phyloP scores from a whole-genome alignment of 2,113 vertebrate genomes.

The Periophthalmodon schlosseri region DNA sequence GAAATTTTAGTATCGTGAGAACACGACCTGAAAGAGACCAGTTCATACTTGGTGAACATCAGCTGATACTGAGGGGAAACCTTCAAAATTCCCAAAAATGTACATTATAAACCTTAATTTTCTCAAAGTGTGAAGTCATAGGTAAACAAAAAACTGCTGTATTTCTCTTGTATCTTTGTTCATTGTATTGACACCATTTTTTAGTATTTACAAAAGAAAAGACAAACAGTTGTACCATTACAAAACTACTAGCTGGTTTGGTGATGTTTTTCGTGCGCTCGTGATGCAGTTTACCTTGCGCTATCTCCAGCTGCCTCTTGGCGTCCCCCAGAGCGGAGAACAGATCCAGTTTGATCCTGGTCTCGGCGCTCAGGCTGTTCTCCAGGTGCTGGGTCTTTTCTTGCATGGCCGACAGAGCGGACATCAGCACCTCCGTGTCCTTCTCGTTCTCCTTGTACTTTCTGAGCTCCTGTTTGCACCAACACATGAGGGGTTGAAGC shows the following conservation, averaged over 20 bases:
- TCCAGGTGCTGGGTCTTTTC: conserved; percentile 99
- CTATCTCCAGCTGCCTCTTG: conserved; percentile 97
- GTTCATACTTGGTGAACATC: too few relatives aligned
- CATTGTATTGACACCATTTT: too few relatives aligned
- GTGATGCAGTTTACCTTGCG: conserved; percentile 82
- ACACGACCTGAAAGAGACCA: too few relatives aligned
- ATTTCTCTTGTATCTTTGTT: too few relatives aligned
- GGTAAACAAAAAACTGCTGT: too few relatives aligned
- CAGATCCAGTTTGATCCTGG: conserved; percentile 95
- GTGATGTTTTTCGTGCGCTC: neutral
- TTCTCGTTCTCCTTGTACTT: conserved; percentile 99
- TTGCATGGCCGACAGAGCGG: conserved; percentile 97
- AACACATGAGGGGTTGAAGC: neutral
- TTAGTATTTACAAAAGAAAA: too few relatives aligned
- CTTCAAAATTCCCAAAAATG: too few relatives aligned
- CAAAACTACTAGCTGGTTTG: neutral
- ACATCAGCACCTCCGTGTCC: conserved; percentile 98
- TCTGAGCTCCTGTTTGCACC: conserved; percentile 83
- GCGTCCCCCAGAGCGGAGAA: conserved; percentile 96
- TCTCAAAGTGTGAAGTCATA: too few relatives aligned
- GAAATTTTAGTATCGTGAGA: too few relatives aligned
- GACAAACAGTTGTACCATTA: neutral
- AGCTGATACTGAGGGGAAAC: too few relatives aligned
- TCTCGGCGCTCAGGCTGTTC: conserved; percentile 98
- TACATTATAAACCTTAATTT: too few relatives aligned